Conservation (phyloP, 2,888 invertebrate species). For the Lochmaea crataegi region DNA sequence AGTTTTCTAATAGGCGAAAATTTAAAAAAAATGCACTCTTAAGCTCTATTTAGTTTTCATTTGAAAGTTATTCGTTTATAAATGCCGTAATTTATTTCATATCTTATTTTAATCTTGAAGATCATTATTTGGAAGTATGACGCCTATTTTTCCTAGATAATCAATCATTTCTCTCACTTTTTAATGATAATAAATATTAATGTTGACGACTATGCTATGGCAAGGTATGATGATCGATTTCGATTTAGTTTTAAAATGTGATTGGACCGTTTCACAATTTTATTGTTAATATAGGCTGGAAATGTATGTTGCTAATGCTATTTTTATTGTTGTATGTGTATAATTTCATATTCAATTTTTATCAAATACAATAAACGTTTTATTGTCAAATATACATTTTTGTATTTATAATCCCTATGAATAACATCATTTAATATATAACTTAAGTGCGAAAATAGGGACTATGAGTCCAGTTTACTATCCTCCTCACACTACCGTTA, state of each 20-base stretch:
- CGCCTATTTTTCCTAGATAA: background rate
- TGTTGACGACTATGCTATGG: constrained; percentile 25
- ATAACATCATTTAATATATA: no score
- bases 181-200: background rate
- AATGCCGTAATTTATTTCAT: background rate
- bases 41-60: no score
- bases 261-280: constrained; percentile 13
- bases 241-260: constrained; percentile 3
- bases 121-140: background rate
- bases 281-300: constrained; percentile 19
- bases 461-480: no score
- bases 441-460: no score
- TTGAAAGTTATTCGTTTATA: background rate
- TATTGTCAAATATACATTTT: background rate
- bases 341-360: constrained; percentile 21
- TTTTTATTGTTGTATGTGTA: constrained; percentile 20
- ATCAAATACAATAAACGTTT: constrained; percentile 24
- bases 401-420: background rate
- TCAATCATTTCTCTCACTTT: background rate
- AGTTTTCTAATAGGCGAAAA: background rate
- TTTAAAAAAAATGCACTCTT: background rate
- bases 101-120: no score
- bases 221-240: constrained; percentile 18
- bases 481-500: background rate
- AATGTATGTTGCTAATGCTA: constrained; percentile 14